Base-by-base conservation (phyloP, 2,113 vertebrate species). In the Fulmarus glacialis region DNA sequence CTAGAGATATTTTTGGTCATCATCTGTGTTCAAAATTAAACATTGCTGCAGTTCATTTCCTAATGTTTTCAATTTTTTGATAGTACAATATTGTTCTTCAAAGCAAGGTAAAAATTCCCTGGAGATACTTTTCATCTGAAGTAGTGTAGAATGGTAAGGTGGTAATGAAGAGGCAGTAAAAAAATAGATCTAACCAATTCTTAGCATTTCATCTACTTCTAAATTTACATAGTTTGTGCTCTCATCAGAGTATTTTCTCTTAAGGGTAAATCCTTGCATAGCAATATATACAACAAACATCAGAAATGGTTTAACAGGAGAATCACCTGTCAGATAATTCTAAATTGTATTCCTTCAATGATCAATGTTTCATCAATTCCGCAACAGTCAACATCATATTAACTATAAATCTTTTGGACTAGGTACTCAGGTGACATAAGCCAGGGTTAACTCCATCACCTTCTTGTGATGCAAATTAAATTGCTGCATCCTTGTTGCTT, bases 401-500 rank as follows among this genome's bases (percentile, higher is more conserved):
- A 42, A 77, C 4, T 26, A 26, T 12, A 73, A 60, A 1, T 38
- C 10, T 87, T 86, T 64, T 38, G 8, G 29, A 80, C 12, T 40
- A 45, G 8, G 17, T 38, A 73, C 22, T 74, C 15, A 38, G 30
- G 22, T 81, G 34, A 53, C 14, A 43, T 27, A 70, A 80, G 0
- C 3, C n/a, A 43, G 17, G 5, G 3, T 71, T 63, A 89, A 93
- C 11, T 87, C 24, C 68, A 66, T 78, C 78, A 40, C 18, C n/a
- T 93, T 92, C 67, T 26, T 89, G 42, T 87, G 40, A 50, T 75
- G 94, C 29, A 87, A 84, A 63, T 52, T 27, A 66, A 86, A 55
- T 23, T 66, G 17, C 18, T 64, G 24, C 26, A 92, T 89, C 74
- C 92, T 96, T 97, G 74, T 55, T 94, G 91, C 89, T 96, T 96